Base-by-base conservation (phyloP, 2,888 invertebrate genomes). In the Limnephilus auricula region DNA sequence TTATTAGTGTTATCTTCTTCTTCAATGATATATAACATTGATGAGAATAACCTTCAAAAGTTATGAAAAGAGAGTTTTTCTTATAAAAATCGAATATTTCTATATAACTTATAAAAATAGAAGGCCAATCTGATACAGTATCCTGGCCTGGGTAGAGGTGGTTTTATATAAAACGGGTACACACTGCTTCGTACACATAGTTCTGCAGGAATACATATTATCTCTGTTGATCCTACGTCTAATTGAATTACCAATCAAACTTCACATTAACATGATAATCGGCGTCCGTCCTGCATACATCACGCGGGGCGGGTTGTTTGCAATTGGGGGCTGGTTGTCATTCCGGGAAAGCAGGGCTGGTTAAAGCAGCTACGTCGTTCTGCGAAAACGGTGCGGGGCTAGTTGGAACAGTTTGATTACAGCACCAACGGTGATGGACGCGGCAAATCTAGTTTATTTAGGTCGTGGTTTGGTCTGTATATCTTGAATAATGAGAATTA, bases 241-340 rank as follows among this genome's bases (percentile, higher is more conserved):
- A 90, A 92, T 92, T 92, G 31, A 82, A 92, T 92, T 92, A 90
- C 65, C 79, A 85, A 90, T 90, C 92, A 92, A 90, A 89, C 92
- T 89, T n/a, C 90, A 83, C n/a, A 90, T 92, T 92, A 90, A 65
- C 92, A 90, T 92, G 89, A 90, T 90, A 92, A 92, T 90, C 89
- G 89, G 40, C 31, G 45, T n/a, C 82, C 34, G 78, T 30, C 18
- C 50, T 50, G 89, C 89, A 91, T 91, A 89, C 32, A 91, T 91
- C 89, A 91, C 78, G 37, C 15, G 37, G 80, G 30, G 12, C 12
- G 84, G 65, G 40, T 37, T 45, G 89, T 85, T 40, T 40, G 32
- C 82, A 18, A 6, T 85, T 40, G 4, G 30, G 85, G 40, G 45
- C 82, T 65, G 25, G 65, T n/a, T 25, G 65, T n/a, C 65, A 25